Evolutionary conservation across 64 coral and sea anemone species (phyloP), one percentile per base, ranked within the genome.

Genomic region (Montipora capricornis): DNA sequence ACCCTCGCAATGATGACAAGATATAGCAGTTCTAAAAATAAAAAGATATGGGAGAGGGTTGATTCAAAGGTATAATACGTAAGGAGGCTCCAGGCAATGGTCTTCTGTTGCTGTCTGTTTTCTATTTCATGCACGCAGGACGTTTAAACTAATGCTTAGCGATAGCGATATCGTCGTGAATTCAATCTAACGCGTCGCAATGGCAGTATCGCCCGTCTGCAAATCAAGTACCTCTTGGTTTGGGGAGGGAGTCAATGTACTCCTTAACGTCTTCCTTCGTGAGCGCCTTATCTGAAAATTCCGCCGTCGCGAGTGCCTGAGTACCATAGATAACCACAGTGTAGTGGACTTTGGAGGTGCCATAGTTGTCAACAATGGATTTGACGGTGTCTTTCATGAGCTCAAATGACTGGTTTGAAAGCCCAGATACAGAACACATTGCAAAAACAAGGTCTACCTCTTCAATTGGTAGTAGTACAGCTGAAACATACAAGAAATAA

Each of bases 301-400:
- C 37, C 44, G 46, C 16, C 46, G 20, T 69, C 22, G 44, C 16
- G n/a, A 50, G 6, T n/a, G 92, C 82, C 13, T 3, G 14, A 12
- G 47, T 68, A 16, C 92, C 92, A 74, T 93, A 93, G 8, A 93
- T 67, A 5, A 93, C 77, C 8, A 93, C 44, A 81, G 74, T 73
- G 53, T 93, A 93, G 22, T 93, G 92, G 59, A 93, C 87, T 37
- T 88, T 71, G 5, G 70, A 68, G 7, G 92, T 93, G 22, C 92
- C 92, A 15, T 93, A 88, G 6, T 79, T 86, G 15, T 88, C 71
- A 45, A 93, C 77, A 45, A 93, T 88, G 49, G 92, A 84, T 20
- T 80, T 93, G 6, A 93, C 64, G 37, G 92, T 80, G 20, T 88
- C 76, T 58, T 93, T 88, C 92, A 93, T 93, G 58, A 88, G 84